Conservation (phyloP, 2,113 vertebrate species). For the Centropus unirufus region DNA sequence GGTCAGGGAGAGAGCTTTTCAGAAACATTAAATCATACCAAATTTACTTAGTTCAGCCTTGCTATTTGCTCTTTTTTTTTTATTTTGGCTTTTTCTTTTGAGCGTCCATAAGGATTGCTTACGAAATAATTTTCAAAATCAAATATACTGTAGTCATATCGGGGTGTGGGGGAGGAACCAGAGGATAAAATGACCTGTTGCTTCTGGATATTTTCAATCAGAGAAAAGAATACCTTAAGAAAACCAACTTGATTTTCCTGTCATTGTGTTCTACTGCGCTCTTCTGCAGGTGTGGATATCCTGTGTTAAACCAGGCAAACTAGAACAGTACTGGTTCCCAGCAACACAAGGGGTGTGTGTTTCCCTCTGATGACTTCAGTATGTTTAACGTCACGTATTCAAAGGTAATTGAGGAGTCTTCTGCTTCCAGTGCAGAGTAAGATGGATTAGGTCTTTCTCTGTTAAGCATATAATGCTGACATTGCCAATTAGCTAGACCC, state of each 20-base stretch:
- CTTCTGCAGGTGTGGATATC: conserved; percentile 41
- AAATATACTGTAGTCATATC: background rate
- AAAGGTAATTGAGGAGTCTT: background rate
- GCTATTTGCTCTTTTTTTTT: background rate
- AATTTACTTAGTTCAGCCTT: background rate
- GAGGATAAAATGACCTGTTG: background rate
- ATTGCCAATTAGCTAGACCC: background rate
- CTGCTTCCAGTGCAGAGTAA: background rate
- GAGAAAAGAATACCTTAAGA: background rate
- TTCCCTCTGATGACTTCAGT: background rate
- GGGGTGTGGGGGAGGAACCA: too few relatives aligned
- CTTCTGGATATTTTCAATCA: background rate
- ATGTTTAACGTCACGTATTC: background rate
- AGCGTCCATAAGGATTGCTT: background rate
- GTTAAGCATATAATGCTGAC: background rate
- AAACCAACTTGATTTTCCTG: conserved; percentile 42
- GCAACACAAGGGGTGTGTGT: background rate
- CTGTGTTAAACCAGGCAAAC: background rate
- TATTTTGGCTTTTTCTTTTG: background rate
- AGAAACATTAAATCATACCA: background rate
- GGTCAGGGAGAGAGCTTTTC: background rate
- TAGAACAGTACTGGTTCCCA: background rate
- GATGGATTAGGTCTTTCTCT: background rate
- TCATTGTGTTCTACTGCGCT: background rate
- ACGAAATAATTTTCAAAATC: background rate